A percentile compares a stretch with the other conserved stretches of the same genome.
Evolutionary conservation across 2,113 vertebrate species (phyloP).

Genomic region (Daphoenositta chrysoptera): DNA sequence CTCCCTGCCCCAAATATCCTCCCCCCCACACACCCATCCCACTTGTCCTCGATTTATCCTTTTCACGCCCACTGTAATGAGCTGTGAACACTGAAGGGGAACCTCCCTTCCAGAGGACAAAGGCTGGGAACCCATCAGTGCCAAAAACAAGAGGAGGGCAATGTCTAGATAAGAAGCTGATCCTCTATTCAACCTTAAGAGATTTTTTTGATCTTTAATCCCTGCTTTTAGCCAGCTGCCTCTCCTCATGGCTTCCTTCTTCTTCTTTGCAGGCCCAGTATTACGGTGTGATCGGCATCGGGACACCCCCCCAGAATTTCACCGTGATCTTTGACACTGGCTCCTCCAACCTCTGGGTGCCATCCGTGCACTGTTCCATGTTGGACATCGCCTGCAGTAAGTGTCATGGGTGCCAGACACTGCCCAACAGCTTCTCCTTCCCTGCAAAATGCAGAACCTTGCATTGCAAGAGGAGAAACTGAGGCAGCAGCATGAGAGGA

Average conservation of each 20-base stretch:
- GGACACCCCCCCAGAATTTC: conserved; percentile 86
- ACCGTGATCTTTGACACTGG: conserved; percentile 95
- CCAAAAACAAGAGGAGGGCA: neutral
- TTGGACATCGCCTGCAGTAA: conserved; percentile 90
- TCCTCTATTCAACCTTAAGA: neutral
- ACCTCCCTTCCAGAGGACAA: neutral
- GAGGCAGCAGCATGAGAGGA: neutral
- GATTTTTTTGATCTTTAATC: neutral
- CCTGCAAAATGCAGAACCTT: neutral
- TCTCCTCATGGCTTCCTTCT: neutral
- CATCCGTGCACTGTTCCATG: conserved; percentile 83
- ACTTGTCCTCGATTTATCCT: neutral
- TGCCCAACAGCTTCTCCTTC: neutral
- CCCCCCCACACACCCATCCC: neutral
- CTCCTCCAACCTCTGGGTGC: conserved; percentile 97
- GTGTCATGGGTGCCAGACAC: conserved; percentile 8
- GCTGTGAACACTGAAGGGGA: neutral
- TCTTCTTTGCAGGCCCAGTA: conserved; percentile 86
- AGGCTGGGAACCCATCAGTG: neutral
- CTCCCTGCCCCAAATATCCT: neutral
- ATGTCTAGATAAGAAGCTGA: neutral
- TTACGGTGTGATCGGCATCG: conserved; percentile 85
- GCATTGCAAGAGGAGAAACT: neutral
- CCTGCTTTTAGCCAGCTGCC: neutral
- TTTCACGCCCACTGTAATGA: neutral